Percentiles rank a stretch among this genome's conserved stretches.
Conservation (phyloP, 2,888 invertebrate species). For the Steinernema carpocapsae region DNA sequence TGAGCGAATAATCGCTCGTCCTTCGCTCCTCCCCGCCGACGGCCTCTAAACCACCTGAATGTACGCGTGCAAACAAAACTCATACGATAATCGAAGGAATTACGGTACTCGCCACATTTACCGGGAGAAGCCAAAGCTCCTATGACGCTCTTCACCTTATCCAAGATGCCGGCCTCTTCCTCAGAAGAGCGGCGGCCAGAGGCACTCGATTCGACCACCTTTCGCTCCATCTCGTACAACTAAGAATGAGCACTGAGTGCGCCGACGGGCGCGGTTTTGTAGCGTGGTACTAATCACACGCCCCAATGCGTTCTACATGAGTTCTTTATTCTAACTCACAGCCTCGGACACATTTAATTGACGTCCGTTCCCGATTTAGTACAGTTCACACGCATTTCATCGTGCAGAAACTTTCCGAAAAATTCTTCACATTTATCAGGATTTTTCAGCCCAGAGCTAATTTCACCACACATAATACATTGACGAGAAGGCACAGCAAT, state of each 20-base stretch:
- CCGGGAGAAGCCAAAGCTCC: background rate
- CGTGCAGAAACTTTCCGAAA: background rate
- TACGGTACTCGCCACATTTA: background rate
- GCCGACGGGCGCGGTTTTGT: background rate
- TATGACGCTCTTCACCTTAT: background rate
- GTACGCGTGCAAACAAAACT: background rate
- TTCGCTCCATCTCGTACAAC: background rate
- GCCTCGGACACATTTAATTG: too few species aligned
- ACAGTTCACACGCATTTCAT: background rate
- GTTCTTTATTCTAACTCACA: too few species aligned
- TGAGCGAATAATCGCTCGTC: background rate
- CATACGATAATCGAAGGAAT: background rate
- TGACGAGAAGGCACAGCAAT: background rate
- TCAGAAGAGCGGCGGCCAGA: background rate
- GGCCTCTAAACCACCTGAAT: background rate
- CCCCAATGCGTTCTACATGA: too few species aligned
- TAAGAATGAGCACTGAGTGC: background rate
- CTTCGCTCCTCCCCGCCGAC: background rate
- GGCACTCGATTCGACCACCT: background rate
- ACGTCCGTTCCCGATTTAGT: too few species aligned
- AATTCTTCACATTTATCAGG: background rate
- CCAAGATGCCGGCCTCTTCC: background rate
- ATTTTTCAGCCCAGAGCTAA: background rate
- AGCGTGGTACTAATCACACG: slow-evolving; percentile 7
- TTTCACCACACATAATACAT: too few species aligned